Evolutionary conservation across 1,140 invertebrate genomes (phyloP).

Genomic region (Macrobrachium rosenbergii): DNA sequence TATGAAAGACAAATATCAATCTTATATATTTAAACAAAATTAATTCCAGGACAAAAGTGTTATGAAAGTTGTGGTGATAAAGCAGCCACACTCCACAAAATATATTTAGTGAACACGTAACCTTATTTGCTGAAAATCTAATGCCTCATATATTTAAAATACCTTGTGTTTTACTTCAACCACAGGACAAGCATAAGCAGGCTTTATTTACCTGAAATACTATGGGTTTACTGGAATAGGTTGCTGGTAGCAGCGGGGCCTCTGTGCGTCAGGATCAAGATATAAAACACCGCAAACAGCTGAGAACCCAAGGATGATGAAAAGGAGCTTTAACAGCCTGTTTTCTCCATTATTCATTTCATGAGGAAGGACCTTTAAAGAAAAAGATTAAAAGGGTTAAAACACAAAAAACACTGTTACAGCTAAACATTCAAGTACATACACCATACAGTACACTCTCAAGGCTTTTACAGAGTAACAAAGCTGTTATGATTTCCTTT

Average conservation of each 20-base stretch:
- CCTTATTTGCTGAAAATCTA: too few species aligned
- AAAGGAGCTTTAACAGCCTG: constrained; percentile 72
- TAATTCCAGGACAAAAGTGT: too few species aligned
- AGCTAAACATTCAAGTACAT: background rate
- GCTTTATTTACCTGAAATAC: background rate
- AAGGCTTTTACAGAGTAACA: too few species aligned
- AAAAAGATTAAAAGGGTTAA: background rate
- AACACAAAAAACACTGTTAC: background rate
- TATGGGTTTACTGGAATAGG: constrained; percentile 14
- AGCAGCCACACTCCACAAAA: too few species aligned
- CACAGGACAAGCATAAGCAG: too few species aligned
- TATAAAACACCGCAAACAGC: constrained; percentile 70
- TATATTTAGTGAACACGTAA: too few species aligned
- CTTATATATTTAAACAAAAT: too few species aligned
- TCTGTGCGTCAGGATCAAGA: constrained; percentile 59
- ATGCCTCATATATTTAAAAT: too few species aligned
- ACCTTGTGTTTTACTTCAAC: too few species aligned
- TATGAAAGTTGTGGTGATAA: too few species aligned
- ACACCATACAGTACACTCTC: background rate
- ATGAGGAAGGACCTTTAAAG: constrained; percentile 79
- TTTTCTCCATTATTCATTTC: constrained; percentile 73
- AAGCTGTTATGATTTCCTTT: too few species aligned
- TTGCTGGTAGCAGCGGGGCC: constrained; percentile 37
- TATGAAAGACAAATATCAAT: too few species aligned
- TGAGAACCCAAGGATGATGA: constrained; percentile 73